A percentile compares a stretch with the other conserved stretches of the same genome.
Evolutionary conservation across 2,113 vertebrate species (phyloP).

Genomic region (Turdus rufiventris): DNA sequence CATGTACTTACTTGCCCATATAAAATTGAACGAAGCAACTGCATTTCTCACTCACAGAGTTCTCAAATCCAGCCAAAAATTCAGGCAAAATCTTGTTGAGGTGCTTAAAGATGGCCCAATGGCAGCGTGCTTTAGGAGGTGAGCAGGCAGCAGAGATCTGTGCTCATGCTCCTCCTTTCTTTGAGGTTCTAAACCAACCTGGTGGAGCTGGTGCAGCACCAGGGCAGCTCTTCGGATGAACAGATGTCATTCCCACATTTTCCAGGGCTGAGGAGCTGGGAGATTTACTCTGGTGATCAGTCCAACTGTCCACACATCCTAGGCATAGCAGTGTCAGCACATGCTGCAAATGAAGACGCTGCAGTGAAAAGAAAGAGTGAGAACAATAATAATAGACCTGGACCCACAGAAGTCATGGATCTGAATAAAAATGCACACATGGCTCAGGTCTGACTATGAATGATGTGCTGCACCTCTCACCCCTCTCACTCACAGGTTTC

Average conservation of each 20-base stretch:
- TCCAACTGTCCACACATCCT: not conserved
- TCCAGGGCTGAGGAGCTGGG: not conserved
- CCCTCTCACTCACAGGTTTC: not conserved
- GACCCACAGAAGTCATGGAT: not conserved
- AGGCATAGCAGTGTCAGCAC: not conserved
- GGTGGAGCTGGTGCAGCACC: not conserved
- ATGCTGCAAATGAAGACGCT: not conserved
- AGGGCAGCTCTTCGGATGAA: not conserved
- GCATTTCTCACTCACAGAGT: not conserved
- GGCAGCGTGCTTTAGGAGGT: not conserved
- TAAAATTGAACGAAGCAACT: not conserved
- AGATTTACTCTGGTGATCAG: not conserved
- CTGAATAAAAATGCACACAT: not conserved
- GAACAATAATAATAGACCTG: not conserved
- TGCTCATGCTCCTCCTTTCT: not conserved
- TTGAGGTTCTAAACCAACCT: not conserved
- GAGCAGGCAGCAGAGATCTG: not conserved
- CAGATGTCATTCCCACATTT: not conserved
- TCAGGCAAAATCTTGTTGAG: not conserved
- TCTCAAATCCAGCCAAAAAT: not conserved
- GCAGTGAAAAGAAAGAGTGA: not conserved
- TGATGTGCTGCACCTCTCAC: not conserved
- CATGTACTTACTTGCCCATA: not conserved
- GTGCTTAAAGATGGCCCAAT: not conserved
- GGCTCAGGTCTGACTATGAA: not conserved